phyloP scores from a whole-genome alignment of 2,888 invertebrate genomes.

The Lysandra coridon region DNA sequence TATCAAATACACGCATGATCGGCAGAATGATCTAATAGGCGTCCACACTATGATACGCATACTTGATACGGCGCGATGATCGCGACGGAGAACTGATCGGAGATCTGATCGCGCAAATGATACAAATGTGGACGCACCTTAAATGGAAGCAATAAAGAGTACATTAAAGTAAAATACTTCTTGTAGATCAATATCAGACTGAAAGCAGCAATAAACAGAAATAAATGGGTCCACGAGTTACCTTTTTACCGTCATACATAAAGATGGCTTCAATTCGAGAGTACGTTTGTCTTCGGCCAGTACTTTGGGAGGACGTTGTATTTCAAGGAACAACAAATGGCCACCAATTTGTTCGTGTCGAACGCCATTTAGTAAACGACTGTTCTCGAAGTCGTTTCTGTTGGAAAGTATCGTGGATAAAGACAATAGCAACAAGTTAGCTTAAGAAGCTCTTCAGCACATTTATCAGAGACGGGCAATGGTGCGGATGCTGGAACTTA shows the following conservation, averaged over 20 bases:
- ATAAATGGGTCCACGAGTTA: not conserved
- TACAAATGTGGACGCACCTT: too few relatives aligned
- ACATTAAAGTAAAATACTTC: not conserved
- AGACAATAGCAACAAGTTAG: conserved; percentile 64
- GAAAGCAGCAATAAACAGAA: conserved; percentile 8
- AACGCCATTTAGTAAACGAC: conserved; percentile 48
- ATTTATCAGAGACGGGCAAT: conserved; percentile 26
- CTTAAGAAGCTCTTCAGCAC: conserved; percentile 37
- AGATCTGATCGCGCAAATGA: too few relatives aligned
- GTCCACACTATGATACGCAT: too few relatives aligned
- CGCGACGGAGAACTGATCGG: too few relatives aligned
- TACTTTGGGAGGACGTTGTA: conserved; percentile 24
- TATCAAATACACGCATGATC: too few relatives aligned
- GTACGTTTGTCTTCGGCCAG: conserved; percentile 26
- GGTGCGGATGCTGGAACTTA: conserved; percentile 26
- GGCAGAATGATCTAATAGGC: too few relatives aligned
- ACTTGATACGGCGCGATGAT: too few relatives aligned
- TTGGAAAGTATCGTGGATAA: conserved; percentile 49
- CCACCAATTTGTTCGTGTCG: conserved; percentile 58
- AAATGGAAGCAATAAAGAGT: conserved; percentile 1
- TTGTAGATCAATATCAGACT: not conserved
- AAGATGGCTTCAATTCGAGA: conserved; percentile 4
- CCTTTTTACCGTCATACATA: conserved; percentile 25
- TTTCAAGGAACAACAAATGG: conserved; percentile 43
- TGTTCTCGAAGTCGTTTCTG: conserved; percentile 46